A percentile compares a stretch with the other conserved stretches of the same genome.
Evolutionary conservation across 2,113 vertebrate species (phyloP).

Genomic region (Gulo gulo): DNA sequence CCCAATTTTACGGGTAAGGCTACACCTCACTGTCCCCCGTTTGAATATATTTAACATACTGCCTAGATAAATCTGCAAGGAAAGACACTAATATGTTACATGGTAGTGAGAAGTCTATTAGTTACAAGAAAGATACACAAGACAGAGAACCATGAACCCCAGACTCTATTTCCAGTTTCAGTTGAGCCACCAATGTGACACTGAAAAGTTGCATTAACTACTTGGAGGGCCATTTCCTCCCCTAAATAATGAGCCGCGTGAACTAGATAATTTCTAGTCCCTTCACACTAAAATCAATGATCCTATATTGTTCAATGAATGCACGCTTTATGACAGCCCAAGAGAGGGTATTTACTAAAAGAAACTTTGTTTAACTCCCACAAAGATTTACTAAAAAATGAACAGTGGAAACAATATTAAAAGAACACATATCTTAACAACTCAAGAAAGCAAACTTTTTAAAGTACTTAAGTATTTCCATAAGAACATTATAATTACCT

Average conservation of each 20-base stretch:
- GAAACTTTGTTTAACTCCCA: not conserved
- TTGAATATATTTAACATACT: not conserved
- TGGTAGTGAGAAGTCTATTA: not conserved
- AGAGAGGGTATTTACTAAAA: not conserved
- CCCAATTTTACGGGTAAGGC: not conserved
- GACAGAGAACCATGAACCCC: not conserved
- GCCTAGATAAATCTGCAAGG: not conserved
- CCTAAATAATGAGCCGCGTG: not conserved
- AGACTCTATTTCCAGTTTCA: not conserved
- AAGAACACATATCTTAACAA: not conserved
- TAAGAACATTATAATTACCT: not conserved
- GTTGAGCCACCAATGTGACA: not conserved
- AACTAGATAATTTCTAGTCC: not conserved
- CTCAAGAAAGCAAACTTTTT: not conserved
- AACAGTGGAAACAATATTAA: not conserved
- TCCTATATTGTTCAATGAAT: not conserved
- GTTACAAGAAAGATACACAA: not conserved
- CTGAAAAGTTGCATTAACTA: not conserved
- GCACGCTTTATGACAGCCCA: not conserved
- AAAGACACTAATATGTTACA: not conserved
- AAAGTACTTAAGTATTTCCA: not conserved
- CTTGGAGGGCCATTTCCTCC: not conserved
- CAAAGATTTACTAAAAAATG: constrained; percentile 37
- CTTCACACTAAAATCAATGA: not conserved
- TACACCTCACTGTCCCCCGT: not conserved